Conservation (phyloP, 1,140 invertebrate species). For the Drosophila nasuta region DNA sequence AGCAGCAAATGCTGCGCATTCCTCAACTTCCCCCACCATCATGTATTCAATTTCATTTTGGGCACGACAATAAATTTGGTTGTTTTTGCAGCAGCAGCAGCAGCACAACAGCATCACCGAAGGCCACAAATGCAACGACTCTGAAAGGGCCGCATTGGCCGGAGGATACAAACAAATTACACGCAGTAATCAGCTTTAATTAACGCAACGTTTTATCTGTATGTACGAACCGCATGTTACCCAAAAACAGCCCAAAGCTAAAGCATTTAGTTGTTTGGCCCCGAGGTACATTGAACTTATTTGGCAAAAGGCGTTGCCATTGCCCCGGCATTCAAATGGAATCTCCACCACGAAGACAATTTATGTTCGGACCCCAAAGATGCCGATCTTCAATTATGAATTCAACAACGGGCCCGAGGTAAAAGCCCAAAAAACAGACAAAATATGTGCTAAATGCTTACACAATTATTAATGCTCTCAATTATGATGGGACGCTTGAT, state of each 20-base stretch:
- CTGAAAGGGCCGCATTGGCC: constrained; percentile 60
- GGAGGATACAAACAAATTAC: constrained; percentile 80
- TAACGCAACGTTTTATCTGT: constrained; percentile 68
- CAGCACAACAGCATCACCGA: constrained; percentile 47
- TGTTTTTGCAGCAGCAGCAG: too few species aligned
- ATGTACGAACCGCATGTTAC: constrained; percentile 11
- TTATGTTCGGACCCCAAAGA: constrained; percentile 55
- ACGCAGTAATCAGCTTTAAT: constrained; percentile 75
- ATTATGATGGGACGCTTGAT: constrained; percentile 45
- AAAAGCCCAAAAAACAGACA: constrained; percentile 17
- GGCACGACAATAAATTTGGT: constrained; percentile 57
- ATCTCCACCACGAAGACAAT: constrained; percentile 60
- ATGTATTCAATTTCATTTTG: constrained; percentile 57
- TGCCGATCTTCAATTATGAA: constrained; percentile 71
- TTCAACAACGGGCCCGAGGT: constrained; percentile 30
- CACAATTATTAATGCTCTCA: constrained; percentile 51
- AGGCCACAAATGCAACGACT: constrained; percentile 44
- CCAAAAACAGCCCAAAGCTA: constrained; percentile 43
- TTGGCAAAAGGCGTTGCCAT: constrained; percentile 62
- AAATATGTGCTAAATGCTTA: constrained; percentile 59
- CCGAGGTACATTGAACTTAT: constrained; percentile 67
- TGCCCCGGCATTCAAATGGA: constrained; percentile 56
- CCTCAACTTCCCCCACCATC: constrained; percentile 7
- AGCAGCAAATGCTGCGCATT: constrained; percentile 42
- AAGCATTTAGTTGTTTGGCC: constrained; percentile 22